Evolutionary conservation across 2,113 vertebrate species (phyloP).

Genomic region (Danio rerio): GRCz12tu NC_133183.1:50356001-50356500

Average conservation of each 20-base stretch:
- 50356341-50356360: slow-evolving; percentile 44
- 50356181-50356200: slow-evolving; percentile 52
- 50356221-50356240: slow-evolving; percentile 35
- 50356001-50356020: neutral
- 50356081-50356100: neutral
- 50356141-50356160: slow-evolving; percentile 37
- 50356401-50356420: neutral
- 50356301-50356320: slow-evolving; percentile 52
- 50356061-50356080: neutral
- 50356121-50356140: slow-evolving; percentile 12
- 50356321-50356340: slow-evolving; percentile 61
- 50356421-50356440: neutral
- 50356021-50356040: neutral
- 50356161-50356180: slow-evolving; percentile 39
- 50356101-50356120: slow-evolving; percentile 1
- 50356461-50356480: neutral
- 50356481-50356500: slow-evolving; percentile 11
- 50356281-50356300: slow-evolving; percentile 58
- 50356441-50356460: neutral
- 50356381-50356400: slow-evolving; percentile 25
- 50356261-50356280: slow-evolving; percentile 47
- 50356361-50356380: slow-evolving; percentile 50
- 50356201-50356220: slow-evolving; percentile 51
- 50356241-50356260: slow-evolving; percentile 44
- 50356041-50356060: neutral